These are phyloP conservation scores for Rhincodon typus DNA, from an alignment of 2,797 vertebrate species.

Conservation along the genomic window DNA sequence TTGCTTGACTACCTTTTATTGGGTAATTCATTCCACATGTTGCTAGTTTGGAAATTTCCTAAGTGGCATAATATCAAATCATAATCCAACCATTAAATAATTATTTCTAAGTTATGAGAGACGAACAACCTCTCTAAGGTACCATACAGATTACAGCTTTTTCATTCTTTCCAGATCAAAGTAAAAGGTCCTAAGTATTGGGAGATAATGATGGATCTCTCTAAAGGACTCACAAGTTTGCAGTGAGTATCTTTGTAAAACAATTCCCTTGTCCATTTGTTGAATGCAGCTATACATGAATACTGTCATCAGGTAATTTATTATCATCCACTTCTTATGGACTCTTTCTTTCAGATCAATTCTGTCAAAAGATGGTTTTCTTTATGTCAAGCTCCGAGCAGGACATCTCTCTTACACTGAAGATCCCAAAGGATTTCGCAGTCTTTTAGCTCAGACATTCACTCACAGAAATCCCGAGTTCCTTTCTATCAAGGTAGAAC, in stretches of 20 bases:
- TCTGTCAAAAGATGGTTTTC: slow-evolving; percentile 78
- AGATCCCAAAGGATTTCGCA: slow-evolving; percentile 94
- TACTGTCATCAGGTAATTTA: slow-evolving; percentile 41
- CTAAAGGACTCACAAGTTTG: slow-evolving; percentile 79
- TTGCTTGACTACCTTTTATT: too few species aligned
- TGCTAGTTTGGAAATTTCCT: neutral
- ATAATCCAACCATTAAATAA: neutral
- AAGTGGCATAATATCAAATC: neutral
- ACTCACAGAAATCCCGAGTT: slow-evolving; percentile 76
- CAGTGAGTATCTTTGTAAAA: slow-evolving; percentile 64
- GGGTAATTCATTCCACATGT: neutral
- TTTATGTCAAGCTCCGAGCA: slow-evolving; percentile 89
- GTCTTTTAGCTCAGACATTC: slow-evolving; percentile 77
- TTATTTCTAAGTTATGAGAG: neutral
- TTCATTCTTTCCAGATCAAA: slow-evolving; percentile 70
- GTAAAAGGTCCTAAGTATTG: slow-evolving; percentile 95
- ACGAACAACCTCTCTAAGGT: neutral
- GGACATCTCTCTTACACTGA: slow-evolving; percentile 97
- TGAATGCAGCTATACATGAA: slow-evolving; percentile 40
- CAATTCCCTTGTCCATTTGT: slow-evolving; percentile 39
- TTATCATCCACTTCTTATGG: neutral
- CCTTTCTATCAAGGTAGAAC: slow-evolving; percentile 78
- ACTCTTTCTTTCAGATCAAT: slow-evolving; percentile 68
- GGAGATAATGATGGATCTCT: slow-evolving; percentile 87
- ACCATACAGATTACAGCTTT: neutral